A percentile compares a stretch with the other conserved stretches of the same genome.
Evolutionary conservation across 1,140 invertebrate species (phyloP).

Genomic region (Drosophila parabipectinata): DNA sequence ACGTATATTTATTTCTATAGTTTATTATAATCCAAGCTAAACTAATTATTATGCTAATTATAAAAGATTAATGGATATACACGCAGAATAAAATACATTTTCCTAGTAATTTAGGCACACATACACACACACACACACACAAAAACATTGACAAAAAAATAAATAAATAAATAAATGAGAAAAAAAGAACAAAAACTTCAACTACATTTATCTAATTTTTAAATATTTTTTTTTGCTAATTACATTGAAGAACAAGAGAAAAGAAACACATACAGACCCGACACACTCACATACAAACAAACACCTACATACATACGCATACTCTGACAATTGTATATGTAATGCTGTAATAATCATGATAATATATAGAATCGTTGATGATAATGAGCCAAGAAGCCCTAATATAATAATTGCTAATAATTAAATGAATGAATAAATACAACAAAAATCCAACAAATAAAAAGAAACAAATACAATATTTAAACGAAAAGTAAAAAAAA

Average conservation of each 20-base stretch:
- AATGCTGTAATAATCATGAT: conserved; percentile 68
- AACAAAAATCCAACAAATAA: conserved; percentile 49
- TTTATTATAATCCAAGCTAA: conserved; percentile 67
- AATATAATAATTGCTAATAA: conserved; percentile 54
- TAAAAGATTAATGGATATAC: conserved; percentile 46
- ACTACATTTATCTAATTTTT: conserved; percentile 46
- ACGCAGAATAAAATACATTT: conserved; percentile 51
- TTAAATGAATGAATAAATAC: conserved; percentile 47
- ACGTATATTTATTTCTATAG: conserved; percentile 76
- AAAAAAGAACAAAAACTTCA: conserved; percentile 17
- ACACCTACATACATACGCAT: conserved; percentile 37
- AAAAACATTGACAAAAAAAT: conserved; percentile 7
- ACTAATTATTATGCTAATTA: conserved; percentile 69
- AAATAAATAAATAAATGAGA: conserved; percentile 13
- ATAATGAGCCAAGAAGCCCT: conserved; percentile 48
- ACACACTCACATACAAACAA: conserved; percentile 9
- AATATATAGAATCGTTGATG: conserved; percentile 60
- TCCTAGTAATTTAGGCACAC: conserved; percentile 69
- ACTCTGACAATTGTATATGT: conserved; percentile 59
- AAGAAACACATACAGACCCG: conserved; percentile 16
- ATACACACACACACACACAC: conserved; percentile 9
- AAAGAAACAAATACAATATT: conserved; percentile 55
- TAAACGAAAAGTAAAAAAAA: conserved; percentile 29
- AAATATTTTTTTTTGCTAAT: conserved; percentile 30
- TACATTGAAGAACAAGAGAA: conserved; percentile 3